Evolutionary conservation across 2,888 invertebrate genomes (phyloP).

Genomic region (Microplitis deprimator): DNA sequence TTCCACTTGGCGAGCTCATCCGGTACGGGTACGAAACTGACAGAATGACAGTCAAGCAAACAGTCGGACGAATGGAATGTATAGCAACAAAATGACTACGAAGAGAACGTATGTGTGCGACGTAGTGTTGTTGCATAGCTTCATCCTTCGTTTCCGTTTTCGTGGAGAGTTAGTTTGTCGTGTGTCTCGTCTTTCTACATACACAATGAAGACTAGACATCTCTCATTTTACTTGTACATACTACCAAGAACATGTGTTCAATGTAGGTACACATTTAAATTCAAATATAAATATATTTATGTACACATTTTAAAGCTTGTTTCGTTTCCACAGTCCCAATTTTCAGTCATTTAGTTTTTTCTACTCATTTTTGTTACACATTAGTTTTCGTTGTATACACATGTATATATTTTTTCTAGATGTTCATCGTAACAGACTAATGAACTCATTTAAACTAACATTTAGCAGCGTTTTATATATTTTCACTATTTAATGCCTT

Average conservation of each 20-base stretch:
- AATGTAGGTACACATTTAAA: background rate
- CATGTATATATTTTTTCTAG: background rate
- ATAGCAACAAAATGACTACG: constrained; percentile 49
- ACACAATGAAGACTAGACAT: constrained; percentile 35
- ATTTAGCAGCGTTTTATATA: background rate
- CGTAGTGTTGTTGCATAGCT: constrained; percentile 48
- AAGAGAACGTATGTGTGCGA: constrained; percentile 39
- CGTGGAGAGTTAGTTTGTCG: constrained; percentile 46
- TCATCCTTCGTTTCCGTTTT: constrained; percentile 56
- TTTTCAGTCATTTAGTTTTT: background rate
- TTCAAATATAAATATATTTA: background rate
- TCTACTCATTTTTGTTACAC: background rate
- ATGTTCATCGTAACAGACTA: background rate
- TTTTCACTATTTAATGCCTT: background rate
- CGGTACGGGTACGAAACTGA: constrained; percentile 23
- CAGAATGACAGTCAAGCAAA: constrained; percentile 26
- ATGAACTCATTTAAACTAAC: background rate
- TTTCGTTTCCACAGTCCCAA: background rate
- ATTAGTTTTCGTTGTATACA: background rate
- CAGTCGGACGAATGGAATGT: constrained; percentile 39
- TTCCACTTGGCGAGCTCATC: constrained; percentile 23
- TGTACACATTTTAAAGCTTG: background rate
- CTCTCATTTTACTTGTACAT: constrained; percentile 25
- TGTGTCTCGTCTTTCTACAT: constrained; percentile 39
- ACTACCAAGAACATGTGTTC: background rate